Evolutionary conservation across 2,797 vertebrate species (phyloP), one percentile per base, ranked within the genome.

Genomic region (Calcarius lapponicus): DNA sequence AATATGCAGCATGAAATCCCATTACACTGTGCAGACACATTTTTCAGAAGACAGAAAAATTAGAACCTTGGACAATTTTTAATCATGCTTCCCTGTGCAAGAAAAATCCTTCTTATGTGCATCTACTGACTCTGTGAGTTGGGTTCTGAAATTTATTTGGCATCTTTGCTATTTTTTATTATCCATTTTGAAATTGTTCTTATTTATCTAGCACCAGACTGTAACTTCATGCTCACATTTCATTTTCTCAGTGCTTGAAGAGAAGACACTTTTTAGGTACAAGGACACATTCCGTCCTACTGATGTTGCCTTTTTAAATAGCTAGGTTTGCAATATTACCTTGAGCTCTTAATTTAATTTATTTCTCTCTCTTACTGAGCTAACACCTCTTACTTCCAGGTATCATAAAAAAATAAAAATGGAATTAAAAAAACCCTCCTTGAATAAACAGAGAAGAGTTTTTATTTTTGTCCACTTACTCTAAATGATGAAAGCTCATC

Each of bases 401-500:
- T 42, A 18, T 36, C 19, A 40, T 13, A 34, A n/a, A 60, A 5
- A 76, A 71, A 70, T 8, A 40, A 11, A 43, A 56, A 58, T 69
- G 10, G 26, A 62, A 54, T 13, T 7, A 6, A 60, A 62, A 50
- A 28, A 16, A 1, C 0, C 4, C 18, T 51, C 28, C 45, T n/a
- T 36, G 13, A 57, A 38, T 69, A 34, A 80, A 4, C 5, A 54
- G n/a, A 80, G 19, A 47, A 29, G 6, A 4, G 2, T 19, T 84
- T 82, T 73, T 51, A 1, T 6, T 89, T 84, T 47, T 69, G 16
- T 40, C 13, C 20, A 88, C 98, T 83, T 97, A 99, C 99, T 90
- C 91, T 98, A 66, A 99, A 97, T 20, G 98, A 98, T 50, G 98
- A 97, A 86, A 99, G 98, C 2, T 99, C 99, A 64, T 99, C 99